Conservation (phyloP, 2,797 vertebrate genomes). For the Pseudomugil tenellus region DNA sequence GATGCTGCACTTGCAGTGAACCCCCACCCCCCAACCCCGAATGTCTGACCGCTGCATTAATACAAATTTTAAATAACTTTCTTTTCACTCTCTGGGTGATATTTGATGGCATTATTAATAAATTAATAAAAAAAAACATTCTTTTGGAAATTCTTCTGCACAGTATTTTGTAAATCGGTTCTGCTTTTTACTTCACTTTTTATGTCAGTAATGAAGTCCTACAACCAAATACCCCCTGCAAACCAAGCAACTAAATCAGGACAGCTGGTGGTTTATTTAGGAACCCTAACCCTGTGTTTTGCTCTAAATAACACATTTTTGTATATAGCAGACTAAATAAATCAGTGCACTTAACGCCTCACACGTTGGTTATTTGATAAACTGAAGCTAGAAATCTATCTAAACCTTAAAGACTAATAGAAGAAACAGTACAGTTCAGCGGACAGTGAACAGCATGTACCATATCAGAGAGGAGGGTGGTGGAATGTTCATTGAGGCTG, state of each 20-base stretch:
- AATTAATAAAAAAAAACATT: too few species aligned
- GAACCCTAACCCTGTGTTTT: not conserved
- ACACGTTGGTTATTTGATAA: not conserved
- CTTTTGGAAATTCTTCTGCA: too few species aligned
- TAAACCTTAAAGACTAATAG: not conserved
- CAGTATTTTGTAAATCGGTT: too few species aligned
- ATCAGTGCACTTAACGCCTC: not conserved
- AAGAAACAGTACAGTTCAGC: not conserved
- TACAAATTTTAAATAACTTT: too few species aligned
- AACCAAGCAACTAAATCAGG: not conserved
- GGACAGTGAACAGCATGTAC: constrained; percentile 64
- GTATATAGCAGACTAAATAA: not conserved
- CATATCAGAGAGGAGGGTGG: constrained; percentile 83
- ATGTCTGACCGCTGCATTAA: too few species aligned
- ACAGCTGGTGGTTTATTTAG: not conserved
- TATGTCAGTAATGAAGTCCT: too few species aligned
- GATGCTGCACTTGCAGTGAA: too few species aligned
- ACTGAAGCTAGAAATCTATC: not conserved
- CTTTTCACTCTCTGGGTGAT: too few species aligned
- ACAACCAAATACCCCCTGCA: too few species aligned
- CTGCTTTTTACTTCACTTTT: too few species aligned
- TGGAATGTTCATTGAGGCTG: constrained; percentile 88
- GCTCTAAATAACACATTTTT: not conserved
- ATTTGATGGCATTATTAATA: too few species aligned
- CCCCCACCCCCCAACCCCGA: too few species aligned